These are phyloP conservation scores for Camponotus vicinus DNA, from an alignment of 1,140 invertebrate species.

Conservation along the genomic window DNA sequence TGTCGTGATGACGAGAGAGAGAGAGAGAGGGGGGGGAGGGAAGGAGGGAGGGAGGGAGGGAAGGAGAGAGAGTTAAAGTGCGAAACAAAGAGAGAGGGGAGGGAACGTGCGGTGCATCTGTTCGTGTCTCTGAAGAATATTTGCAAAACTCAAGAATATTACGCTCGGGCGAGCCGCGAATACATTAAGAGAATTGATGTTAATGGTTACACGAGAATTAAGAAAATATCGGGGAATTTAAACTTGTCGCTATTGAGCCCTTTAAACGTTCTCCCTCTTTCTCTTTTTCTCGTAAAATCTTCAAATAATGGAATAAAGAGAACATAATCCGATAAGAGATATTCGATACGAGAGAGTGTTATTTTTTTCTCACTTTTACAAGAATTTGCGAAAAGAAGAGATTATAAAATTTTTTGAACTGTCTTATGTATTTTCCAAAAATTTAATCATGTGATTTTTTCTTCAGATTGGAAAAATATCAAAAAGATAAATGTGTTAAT, in stretches of 20 bases:
- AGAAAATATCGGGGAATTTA: not conserved
- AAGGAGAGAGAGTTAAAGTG: slow-evolving; percentile 27
- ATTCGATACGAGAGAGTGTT: not conserved
- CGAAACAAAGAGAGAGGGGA: slow-evolving; percentile 3
- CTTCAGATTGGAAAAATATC: not conserved
- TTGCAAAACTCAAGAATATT: slow-evolving; percentile 36
- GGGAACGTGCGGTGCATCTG: not conserved
- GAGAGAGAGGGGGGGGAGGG: not conserved
- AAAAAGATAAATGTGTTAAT: not conserved
- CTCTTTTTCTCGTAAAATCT: not conserved
- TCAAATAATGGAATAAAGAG: not conserved
- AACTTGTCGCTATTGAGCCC: too few species aligned
- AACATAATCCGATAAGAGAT: not conserved
- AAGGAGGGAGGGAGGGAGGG: not conserved
- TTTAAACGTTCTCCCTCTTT: not conserved
- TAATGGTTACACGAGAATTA: slow-evolving; percentile 24
- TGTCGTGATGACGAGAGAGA: slow-evolving; percentile 54
- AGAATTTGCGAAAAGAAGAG: not conserved
- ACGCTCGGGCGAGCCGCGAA: not conserved
- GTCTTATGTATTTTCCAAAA: not conserved
- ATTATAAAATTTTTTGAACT: not conserved
- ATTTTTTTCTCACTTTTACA: not conserved
- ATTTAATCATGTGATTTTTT: not conserved
- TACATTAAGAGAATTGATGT: not conserved
- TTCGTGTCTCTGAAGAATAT: slow-evolving; percentile 14